A percentile compares a stretch with the other conserved stretches of the same genome.
phyloP scores from a whole-genome alignment of 2,888 invertebrate genomes.

The Acanthosepion pharaonis region DNA sequence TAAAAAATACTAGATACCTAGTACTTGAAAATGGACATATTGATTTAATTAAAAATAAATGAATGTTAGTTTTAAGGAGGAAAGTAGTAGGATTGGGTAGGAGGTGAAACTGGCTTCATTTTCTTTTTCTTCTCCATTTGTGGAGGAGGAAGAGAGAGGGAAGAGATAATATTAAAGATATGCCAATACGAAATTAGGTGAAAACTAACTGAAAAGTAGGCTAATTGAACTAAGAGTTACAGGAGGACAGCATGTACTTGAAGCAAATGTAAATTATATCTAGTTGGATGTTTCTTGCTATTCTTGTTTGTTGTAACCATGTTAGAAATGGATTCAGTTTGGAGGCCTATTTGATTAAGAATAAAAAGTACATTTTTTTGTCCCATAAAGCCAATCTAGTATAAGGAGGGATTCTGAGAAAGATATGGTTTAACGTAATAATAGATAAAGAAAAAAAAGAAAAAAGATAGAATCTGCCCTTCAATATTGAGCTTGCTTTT shows the following conservation, averaged over 20 bases:
- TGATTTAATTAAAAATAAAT: background rate
- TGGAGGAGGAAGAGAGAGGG: background rate
- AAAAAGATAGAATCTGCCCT: slow-evolving; percentile 8
- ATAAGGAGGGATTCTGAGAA: background rate
- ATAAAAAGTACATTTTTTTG: background rate
- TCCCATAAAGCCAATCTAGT: background rate
- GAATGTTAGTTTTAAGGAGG: background rate
- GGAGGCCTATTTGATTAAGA: background rate
- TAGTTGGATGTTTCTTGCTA: background rate
- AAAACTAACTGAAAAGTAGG: background rate
- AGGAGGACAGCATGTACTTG: background rate
- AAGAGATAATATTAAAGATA: background rate
- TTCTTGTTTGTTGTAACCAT: background rate
- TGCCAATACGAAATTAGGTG: background rate
- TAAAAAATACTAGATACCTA: too few species aligned
- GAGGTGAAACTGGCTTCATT: background rate
- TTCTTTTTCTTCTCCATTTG: background rate
- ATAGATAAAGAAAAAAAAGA: background rate
- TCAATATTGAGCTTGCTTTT: background rate
- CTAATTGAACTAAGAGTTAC: slow-evolving; percentile 21
- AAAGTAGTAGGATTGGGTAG: background rate
- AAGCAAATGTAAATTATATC: background rate
- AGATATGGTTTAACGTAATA: background rate
- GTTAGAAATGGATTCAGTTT: background rate
- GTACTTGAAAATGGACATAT: background rate